Percentiles rank a stretch among this genome's conserved stretches.
Evolutionary conservation across 2,113 vertebrate species (phyloP).

Genomic region (rabbit (Oryctolagus cuniculus)): DNA sequence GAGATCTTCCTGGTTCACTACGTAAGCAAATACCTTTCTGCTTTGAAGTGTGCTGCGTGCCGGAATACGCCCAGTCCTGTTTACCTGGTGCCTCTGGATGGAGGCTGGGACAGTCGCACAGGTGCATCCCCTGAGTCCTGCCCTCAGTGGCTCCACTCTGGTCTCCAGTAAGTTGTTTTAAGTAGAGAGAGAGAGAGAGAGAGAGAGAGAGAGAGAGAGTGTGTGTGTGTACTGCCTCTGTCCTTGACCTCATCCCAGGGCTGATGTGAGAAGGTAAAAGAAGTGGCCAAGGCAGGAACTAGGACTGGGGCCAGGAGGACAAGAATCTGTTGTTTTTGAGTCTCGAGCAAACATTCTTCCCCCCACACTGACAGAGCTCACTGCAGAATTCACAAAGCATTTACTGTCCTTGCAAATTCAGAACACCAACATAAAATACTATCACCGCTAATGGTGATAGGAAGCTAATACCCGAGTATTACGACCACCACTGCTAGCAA

Average conservation of each 20-base stretch:
- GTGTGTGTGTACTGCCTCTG: too few relatives aligned
- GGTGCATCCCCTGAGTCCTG: accelerated
- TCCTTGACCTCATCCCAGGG: accelerated
- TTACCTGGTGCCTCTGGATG: background rate
- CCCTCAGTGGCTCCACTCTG: accelerated
- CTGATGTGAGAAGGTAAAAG: background rate
- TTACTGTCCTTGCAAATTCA: background rate
- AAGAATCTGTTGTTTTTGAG: background rate
- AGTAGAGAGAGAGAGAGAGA: background rate
- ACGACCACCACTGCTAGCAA: too few relatives aligned
- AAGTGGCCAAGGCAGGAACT: background rate
- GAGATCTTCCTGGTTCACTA: constrained; percentile 60
- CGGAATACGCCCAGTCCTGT: background rate
- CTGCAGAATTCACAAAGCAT: background rate
- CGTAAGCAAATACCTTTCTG: constrained; percentile 38
- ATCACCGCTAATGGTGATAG: background rate
- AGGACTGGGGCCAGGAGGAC: background rate
- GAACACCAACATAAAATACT: background rate
- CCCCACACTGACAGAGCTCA: background rate
- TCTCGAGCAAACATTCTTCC: background rate
- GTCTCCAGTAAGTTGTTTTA: too few relatives aligned
- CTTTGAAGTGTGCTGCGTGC: background rate
- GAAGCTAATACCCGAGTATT: background rate
- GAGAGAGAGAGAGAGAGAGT: background rate
- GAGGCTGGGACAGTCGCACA: background rate